A percentile compares a stretch with the other conserved stretches of the same genome.
Conservation (phyloP, 2,113 vertebrate genomes). For the Pelmatolapia mariae region DNA sequence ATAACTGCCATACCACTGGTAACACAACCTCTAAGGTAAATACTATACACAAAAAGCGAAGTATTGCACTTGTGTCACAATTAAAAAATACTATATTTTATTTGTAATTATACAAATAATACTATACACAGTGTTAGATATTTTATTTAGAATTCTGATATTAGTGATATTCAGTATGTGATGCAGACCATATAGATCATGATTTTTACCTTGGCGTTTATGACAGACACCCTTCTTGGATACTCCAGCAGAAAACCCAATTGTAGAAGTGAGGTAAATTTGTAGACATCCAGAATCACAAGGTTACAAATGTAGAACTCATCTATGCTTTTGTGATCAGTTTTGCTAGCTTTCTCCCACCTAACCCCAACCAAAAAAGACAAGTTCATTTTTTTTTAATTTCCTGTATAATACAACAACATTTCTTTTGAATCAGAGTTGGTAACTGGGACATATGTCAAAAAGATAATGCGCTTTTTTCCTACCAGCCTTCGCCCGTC, state of each 20-base stretch:
- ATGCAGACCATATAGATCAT: not conserved
- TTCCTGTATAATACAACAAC: not conserved
- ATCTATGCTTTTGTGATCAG: conserved; percentile 4
- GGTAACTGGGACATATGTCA: not conserved
- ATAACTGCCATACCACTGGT: not conserved
- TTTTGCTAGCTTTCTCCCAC: conserved; percentile 12
- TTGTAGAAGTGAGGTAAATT: conserved; percentile 17
- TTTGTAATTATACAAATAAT: not conserved
- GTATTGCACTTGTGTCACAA: too few species aligned
- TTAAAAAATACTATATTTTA: too few species aligned
- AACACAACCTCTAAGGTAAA: not conserved
- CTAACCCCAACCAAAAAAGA: not conserved
- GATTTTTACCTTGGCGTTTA: conserved; percentile 19
- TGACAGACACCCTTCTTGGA: conserved; percentile 46
- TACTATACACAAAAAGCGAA: not conserved
- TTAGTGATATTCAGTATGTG: not conserved
- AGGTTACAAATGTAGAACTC: not conserved
- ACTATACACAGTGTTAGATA: not conserved
- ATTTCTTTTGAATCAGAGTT: not conserved
- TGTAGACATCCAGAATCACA: conserved; percentile 4
- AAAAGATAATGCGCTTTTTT: not conserved
- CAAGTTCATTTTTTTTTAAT: accelerated
- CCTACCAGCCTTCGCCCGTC: conserved; percentile 36
- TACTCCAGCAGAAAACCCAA: conserved; percentile 35
- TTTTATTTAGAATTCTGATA: not conserved